Percentiles rank a stretch among this genome's conserved stretches.
Conservation (phyloP, 2,888 invertebrate genomes). For the Notodonta dromedarius region DNA sequence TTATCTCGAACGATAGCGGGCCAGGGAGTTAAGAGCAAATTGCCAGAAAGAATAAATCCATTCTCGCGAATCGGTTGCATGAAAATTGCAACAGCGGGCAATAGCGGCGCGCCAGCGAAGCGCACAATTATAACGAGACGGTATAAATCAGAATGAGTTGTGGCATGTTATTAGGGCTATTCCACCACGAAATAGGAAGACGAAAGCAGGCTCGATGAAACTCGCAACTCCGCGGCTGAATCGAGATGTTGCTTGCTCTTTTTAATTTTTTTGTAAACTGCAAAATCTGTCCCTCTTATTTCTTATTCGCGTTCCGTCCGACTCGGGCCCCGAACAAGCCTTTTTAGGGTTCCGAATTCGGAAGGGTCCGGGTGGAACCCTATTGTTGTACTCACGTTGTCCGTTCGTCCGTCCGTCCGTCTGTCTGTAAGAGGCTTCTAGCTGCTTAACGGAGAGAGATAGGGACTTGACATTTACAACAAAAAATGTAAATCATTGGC, state of each 20-base stretch:
- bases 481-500: no score
- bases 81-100: slow-evolving; percentile 80
- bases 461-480: no score
- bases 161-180: slow-evolving; percentile 83
- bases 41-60: slow-evolving; percentile 78
- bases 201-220: slow-evolving; percentile 67
- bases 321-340: slow-evolving; percentile 24
- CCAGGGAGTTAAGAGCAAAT: slow-evolving; percentile 68
- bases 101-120: slow-evolving; percentile 75
- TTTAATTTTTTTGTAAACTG: slow-evolving; percentile 52
- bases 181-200: slow-evolving; percentile 75
- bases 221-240: slow-evolving; percentile 56
- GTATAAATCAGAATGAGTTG: slow-evolving; percentile 84
- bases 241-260: slow-evolving; percentile 46
- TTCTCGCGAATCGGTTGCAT: slow-evolving; percentile 78
- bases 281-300: slow-evolving; percentile 38
- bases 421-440: no score
- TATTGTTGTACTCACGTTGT: no score
- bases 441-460: no score
- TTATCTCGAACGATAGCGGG: slow-evolving; percentile 62
- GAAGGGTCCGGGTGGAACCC: no score
- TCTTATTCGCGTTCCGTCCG: slow-evolving; percentile 39
- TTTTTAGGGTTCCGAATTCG: slow-evolving; percentile 17
- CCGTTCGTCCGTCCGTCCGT: no score
- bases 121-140: slow-evolving; percentile 83